A percentile compares a stretch with the other conserved stretches of the same genome.
phyloP scores from a whole-genome alignment of 2,113 vertebrate species.

The Axis porcinus region DNA sequence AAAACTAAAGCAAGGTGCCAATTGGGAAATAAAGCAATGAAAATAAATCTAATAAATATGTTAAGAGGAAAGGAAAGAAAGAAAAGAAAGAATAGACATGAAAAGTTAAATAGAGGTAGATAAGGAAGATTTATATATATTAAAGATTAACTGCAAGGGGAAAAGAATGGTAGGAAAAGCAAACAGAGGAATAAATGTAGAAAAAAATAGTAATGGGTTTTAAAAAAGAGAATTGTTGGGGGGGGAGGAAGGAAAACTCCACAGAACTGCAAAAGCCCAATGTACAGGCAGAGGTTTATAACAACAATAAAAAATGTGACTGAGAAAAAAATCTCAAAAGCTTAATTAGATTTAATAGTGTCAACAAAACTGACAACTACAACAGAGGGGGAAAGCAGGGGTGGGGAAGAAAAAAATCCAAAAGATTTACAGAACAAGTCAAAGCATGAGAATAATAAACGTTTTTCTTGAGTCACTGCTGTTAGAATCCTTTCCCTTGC shows the following conservation, averaged over 20 bases:
- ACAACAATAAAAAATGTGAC: background rate
- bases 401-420: background rate
- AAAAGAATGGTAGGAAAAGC: too few relatives aligned
- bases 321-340: background rate
- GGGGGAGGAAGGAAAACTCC: background rate
- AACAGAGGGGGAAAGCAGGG: background rate
- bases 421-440: background rate
- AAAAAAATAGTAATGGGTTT: too few relatives aligned
- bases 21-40: too few relatives aligned
- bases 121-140: too few relatives aligned
- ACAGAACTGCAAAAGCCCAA: background rate
- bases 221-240: too few relatives aligned
- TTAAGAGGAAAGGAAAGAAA: too few relatives aligned
- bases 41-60: too few relatives aligned
- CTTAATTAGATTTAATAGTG: background rate
- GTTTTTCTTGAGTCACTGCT: background rate
- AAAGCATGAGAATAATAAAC: background rate
- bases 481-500: background rate
- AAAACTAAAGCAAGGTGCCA: too few relatives aligned
- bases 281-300: background rate
- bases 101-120: too few relatives aligned
- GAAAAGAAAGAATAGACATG: too few relatives aligned
- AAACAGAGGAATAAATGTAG: too few relatives aligned
- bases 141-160: too few relatives aligned
- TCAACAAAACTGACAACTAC: background rate